Conservation (phyloP, 2,888 invertebrate species). For the Aethes cnicana region DNA sequence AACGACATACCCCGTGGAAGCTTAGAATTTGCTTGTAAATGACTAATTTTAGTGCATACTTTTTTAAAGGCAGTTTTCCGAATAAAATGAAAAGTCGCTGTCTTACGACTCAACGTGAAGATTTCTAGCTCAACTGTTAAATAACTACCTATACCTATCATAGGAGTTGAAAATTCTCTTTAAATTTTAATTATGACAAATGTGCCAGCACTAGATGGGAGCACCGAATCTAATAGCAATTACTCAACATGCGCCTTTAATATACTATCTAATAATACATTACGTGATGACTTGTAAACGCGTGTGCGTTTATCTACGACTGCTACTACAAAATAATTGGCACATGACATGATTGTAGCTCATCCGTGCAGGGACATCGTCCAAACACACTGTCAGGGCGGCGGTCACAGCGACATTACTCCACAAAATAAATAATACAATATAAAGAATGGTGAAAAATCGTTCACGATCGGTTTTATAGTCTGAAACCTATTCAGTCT, state of each 20-base stretch:
- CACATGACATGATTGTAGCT: slow-evolving; percentile 20
- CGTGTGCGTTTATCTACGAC: slow-evolving; percentile 37
- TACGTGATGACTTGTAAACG: slow-evolving; percentile 43
- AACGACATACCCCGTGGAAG: too few relatives aligned
- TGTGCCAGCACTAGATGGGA: slow-evolving; percentile 11
- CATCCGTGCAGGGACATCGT: slow-evolving; percentile 6
- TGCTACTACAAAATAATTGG: slow-evolving; percentile 28
- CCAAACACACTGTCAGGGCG: neutral
- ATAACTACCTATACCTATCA: too few relatives aligned
- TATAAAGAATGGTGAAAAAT: too few relatives aligned
- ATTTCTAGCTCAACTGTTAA: too few relatives aligned
- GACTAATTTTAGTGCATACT: too few relatives aligned
- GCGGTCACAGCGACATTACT: neutral
- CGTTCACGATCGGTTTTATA: too few relatives aligned
- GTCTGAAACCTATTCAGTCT: neutral
- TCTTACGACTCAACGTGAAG: too few relatives aligned
- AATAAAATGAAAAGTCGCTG: too few relatives aligned
- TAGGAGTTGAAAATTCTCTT: neutral
- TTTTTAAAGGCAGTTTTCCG: too few relatives aligned
- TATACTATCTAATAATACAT: slow-evolving; percentile 42
- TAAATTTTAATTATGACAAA: neutral
- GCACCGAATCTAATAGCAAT: slow-evolving; percentile 44
- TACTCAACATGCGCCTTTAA: slow-evolving; percentile 41
- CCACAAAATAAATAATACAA: too few relatives aligned
- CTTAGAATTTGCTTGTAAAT: too few relatives aligned